phyloP scores from a whole-genome alignment of 2,797 vertebrate genomes.

The Paramormyrops hopkinsi region DNA sequence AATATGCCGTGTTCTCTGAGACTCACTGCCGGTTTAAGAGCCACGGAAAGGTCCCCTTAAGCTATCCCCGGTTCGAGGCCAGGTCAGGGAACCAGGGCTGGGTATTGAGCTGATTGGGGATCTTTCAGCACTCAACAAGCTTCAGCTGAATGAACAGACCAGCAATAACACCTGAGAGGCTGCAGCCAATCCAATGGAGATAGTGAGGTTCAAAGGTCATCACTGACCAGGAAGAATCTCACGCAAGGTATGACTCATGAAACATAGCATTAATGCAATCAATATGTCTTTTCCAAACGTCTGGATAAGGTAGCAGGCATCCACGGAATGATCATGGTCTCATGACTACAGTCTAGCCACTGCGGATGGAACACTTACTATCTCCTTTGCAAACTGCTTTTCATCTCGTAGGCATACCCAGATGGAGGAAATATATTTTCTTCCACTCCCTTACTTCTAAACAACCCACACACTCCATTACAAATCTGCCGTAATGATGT shows the following conservation, averaged over 20 bases:
- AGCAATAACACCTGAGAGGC: conserved; percentile 69
- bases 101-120: conserved; percentile 29
- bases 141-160: conserved; percentile 73
- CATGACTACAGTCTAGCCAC: conserved; percentile 51
- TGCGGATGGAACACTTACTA: conserved; percentile 39
- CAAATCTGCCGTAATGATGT: conserved; percentile 2
- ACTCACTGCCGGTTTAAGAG: conserved; percentile 1
- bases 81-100: conserved; percentile 13
- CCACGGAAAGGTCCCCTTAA: not conserved
- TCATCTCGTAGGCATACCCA: conserved; percentile 29
- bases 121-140: conserved; percentile 53
- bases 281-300: not conserved
- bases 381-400: conserved; percentile 33
- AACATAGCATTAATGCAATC: not conserved
- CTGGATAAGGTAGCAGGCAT: conserved; percentile 51
- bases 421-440: conserved; percentile 28
- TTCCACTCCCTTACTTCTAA: not conserved
- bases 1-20: not conserved
- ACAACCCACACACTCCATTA: not conserved
- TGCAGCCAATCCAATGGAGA: conserved; percentile 56
- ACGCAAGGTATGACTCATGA: not conserved
- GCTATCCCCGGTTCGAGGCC: conserved; percentile 13
- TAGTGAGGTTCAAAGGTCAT: conserved; percentile 36
- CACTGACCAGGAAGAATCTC: not conserved
- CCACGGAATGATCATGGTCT: conserved; percentile 38